Evolutionary conservation across 2,113 vertebrate genomes (phyloP), one percentile per base, ranked within the genome.

Genomic region (Atractosteus spatula): DNA sequence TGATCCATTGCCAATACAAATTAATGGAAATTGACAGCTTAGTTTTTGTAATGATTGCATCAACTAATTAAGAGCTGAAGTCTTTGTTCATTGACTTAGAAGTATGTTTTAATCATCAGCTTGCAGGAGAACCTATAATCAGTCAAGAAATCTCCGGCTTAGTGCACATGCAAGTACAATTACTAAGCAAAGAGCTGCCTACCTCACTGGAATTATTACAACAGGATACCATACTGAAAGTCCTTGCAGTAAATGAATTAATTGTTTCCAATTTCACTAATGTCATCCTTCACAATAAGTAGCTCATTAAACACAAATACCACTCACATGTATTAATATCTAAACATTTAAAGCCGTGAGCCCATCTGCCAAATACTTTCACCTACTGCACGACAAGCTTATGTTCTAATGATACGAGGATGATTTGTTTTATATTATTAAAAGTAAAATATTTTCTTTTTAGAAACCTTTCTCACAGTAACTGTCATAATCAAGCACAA

Each of bases 211-310:
- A 29, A 57, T 69, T 63, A 61, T 63, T 70, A 66, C 44, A 74
- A 51, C 51, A 43, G 6, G 16, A 66, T 66, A 69, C 70, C 75
- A 62, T 61, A 73, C 54, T 68, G 54, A 65, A 41, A 63, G 44
- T 68, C 68, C 71, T 55, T 68, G 69, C 75, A 68, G 69, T 72
- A 73, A 73, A 79, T 74, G 41, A 76, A 78, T 72, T 68, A 76
- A 82, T 72, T 63, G 51, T 62, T 74, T 67, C 68, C 59, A 61
- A 79, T 55, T 61, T 73, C 62, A 56, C 55, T 70, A 45, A 57
- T 77, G 69, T 74, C 71, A 61, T 41, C 66, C 54, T 61, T 77
- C 67, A 43, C 56, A 66, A 69, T 72, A 66, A 74, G 61, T 62
- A 66, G 67, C 76, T 72, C 71, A 68, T 77, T 77, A 62, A 74